A percentile compares a stretch with the other conserved stretches of the same genome.
These are phyloP conservation scores for Drepanosiphum platanoidis DNA, from an alignment of 2,888 invertebrate species.

Conservation along the genomic window DNA sequence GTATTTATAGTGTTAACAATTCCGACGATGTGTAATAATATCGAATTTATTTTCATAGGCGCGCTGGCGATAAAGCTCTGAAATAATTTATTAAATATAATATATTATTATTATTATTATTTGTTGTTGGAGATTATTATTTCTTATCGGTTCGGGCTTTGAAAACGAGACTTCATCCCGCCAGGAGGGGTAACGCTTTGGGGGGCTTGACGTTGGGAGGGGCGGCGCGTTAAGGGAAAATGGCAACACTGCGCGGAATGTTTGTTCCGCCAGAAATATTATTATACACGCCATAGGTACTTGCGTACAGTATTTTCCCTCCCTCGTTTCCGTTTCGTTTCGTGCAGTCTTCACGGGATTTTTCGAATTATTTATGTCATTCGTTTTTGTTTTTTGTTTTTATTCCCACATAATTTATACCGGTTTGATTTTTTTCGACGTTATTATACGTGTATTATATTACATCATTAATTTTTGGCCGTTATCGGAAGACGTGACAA, in stretches of 20 bases:
- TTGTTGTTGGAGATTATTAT: too few species aligned
- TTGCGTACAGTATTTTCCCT: too few species aligned
- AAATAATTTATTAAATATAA: too few species aligned
- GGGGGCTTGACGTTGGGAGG: constrained; percentile 18
- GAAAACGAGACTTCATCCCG: constrained; percentile 10
- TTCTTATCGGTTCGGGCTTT: too few species aligned
- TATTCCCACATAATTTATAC: background rate
- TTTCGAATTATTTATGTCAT: constrained; percentile 1
- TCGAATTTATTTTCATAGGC: too few species aligned
- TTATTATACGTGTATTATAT: too few species aligned
- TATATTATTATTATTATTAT: too few species aligned
- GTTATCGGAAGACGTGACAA: constrained; percentile 16
- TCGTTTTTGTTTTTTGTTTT: background rate
- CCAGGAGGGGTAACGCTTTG: constrained; percentile 24
- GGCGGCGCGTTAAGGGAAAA: constrained; percentile 55
- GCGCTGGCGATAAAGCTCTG: too few species aligned
- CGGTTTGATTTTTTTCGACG: constrained; percentile 1
- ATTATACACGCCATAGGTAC: constrained; percentile 8
- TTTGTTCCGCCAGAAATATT: constrained; percentile 42
- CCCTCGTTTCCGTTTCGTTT: constrained; percentile 29
- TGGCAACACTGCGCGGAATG: constrained; percentile 61
- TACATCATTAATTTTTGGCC: too few species aligned
- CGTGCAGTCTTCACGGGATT: background rate
- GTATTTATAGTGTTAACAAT: too few species aligned
- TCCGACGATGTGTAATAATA: too few species aligned